phyloP scores from a whole-genome alignment of 1,140 invertebrate species.

The Calosoma granatense region DNA sequence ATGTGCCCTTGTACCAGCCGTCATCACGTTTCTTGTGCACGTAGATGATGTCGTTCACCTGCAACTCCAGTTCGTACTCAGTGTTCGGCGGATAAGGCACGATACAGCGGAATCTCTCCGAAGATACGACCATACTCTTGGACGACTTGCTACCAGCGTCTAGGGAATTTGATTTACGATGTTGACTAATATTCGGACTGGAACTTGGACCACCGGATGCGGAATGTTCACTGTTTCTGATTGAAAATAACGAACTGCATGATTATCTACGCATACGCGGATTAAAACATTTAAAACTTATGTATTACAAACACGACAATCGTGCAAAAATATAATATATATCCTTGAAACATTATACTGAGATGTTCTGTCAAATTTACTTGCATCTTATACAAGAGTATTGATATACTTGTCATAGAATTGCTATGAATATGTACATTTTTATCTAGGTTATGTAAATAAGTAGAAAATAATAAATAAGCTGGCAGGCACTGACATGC shows the following conservation, averaged over 20 bases:
- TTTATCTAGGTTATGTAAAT: no score
- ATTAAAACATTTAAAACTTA: no score
- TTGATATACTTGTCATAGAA: no score
- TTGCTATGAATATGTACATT: no score
- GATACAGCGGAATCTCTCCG: conserved; percentile 76
- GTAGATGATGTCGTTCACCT: conserved; percentile 82
- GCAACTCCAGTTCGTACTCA: conserved; percentile 82
- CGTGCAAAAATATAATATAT: no score
- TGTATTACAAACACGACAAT: no score
- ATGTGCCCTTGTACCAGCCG: conserved; percentile 91
- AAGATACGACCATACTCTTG: conserved; percentile 40
- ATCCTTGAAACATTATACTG: no score
- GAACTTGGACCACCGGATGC: conserved; percentile 24
- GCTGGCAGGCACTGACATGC: no score
- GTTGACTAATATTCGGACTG: conserved; percentile 36
- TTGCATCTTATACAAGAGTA: no score
- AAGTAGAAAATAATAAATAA: no score
- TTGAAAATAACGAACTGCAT: conserved; percentile 1
- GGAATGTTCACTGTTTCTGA: conserved; percentile 23
- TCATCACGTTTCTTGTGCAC: conserved; percentile 88
- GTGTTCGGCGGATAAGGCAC: conserved; percentile 92
- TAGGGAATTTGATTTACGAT: conserved; percentile 70
- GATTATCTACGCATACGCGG: no score
- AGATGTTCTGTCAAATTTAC: no score
- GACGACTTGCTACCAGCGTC: conserved; percentile 52